These are phyloP conservation scores for Drosophila kurseongensis DNA, from an alignment of 1,140 invertebrate species.

Conservation along the genomic window DNA sequence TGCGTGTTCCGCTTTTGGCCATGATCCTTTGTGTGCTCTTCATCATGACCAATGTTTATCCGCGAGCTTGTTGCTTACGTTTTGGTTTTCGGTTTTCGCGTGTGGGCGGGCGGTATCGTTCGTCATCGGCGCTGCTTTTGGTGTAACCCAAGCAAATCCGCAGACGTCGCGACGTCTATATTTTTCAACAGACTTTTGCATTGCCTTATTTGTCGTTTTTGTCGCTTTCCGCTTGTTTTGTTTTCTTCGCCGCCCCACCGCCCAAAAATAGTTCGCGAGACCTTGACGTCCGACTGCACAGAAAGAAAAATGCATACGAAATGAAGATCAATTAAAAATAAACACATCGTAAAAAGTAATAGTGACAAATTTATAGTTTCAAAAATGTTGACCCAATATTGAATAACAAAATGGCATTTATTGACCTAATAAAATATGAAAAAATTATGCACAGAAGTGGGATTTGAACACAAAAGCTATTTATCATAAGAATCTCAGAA, in stretches of 20 bases:
- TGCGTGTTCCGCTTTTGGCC: slow-evolving; percentile 63
- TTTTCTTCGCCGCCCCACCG: slow-evolving; percentile 32
- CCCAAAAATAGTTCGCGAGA: slow-evolving; percentile 74
- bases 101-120: slow-evolving; percentile 63
- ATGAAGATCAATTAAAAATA: slow-evolving; percentile 1
- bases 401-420: no score
- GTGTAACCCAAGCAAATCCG: slow-evolving; percentile 78
- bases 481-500: no score
- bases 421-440: no score
- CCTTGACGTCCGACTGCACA: slow-evolving; percentile 47
- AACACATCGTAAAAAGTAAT: background rate
- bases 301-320: slow-evolving; percentile 2
- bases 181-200: slow-evolving; percentile 78
- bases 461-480: no score
- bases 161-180: slow-evolving; percentile 75
- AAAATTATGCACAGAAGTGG: no score
- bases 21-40: slow-evolving; percentile 69
- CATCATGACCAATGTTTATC: slow-evolving; percentile 32
- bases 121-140: slow-evolving; percentile 66
- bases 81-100: slow-evolving; percentile 31
- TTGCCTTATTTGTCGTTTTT: slow-evolving; percentile 80
- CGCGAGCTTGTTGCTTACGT: slow-evolving; percentile 27
- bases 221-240: slow-evolving; percentile 59
- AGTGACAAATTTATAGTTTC: no score
- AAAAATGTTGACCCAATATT: no score